Percentiles rank a stretch among this genome's conserved stretches.
phyloP scores from a whole-genome alignment of 1,140 invertebrate species.

The Acromyrmex charruanus region DNA sequence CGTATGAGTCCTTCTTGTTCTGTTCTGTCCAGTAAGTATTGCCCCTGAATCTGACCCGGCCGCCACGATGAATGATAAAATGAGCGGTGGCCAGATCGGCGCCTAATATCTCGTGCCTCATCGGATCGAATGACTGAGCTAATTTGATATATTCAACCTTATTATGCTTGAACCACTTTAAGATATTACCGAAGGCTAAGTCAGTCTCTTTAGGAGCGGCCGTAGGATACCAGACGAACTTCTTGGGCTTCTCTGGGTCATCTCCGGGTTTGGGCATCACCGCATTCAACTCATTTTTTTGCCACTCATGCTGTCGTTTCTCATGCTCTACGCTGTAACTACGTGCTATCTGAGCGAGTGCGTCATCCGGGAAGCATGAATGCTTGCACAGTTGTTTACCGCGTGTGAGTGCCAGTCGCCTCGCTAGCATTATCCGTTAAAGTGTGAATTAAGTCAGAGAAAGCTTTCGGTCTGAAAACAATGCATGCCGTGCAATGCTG shows the following conservation, averaged over 20 bases:
- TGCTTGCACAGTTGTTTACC: not conserved
- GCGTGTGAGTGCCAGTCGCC: not conserved
- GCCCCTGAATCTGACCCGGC: slow-evolving; percentile 89
- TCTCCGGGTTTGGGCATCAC: not conserved
- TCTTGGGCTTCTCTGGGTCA: not conserved
- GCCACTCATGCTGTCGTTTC: not conserved
- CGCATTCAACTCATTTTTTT: not conserved
- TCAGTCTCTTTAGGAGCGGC: not conserved
- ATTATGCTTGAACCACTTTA: slow-evolving; percentile 84
- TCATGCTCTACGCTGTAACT: slow-evolving; percentile 20
- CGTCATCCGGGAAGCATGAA: not conserved
- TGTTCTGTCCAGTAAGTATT: slow-evolving; percentile 87
- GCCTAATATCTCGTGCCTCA: slow-evolving; percentile 87
- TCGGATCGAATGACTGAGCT: slow-evolving; percentile 84
- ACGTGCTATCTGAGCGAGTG: not conserved
- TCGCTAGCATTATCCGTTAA: slow-evolving; percentile 19
- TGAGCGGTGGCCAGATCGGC: slow-evolving; percentile 91
- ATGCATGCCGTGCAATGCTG: not conserved
- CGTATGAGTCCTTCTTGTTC: slow-evolving; percentile 84
- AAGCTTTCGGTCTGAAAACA: not conserved
- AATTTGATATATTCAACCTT: slow-evolving; percentile 79
- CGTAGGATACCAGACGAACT: not conserved
- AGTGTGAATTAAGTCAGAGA: not conserved
- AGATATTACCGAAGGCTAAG: slow-evolving; percentile 69
- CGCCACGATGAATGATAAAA: slow-evolving; percentile 90